Evolutionary conservation across 35 echinoderm and acorn worm genomes (phyloP), one percentile per base, ranked within the genome.

Genomic region (Ophiothrix spiculata): DNA sequence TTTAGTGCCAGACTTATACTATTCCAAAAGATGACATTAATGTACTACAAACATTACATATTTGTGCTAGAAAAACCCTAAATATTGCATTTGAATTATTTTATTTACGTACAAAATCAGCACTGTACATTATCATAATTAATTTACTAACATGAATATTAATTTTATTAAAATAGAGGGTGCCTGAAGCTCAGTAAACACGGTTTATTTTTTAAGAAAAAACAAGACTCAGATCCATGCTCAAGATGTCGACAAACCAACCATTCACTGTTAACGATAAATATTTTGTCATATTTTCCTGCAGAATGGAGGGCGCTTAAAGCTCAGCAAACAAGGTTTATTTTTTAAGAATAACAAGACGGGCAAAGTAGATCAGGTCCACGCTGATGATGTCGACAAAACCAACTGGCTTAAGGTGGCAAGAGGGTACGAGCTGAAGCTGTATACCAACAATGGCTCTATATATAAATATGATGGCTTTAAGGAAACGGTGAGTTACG

Each of bases 291-390:
- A n/a, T n/a, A n/a, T 80, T 75, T 38, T 37, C 56, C 83, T 79
- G 0, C 74, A 97, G 95, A 93, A 97, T 88, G 91, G 91, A 31
- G 95, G 95, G 0, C 84, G 91, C 25, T 85, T 97, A 80, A 97
- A 93, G 39, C 42, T 97, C 64, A 93, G 64, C 64, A 90, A 84
- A 39, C 95, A 97, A 88, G 91, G 95, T 28, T 82, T 97, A 11
- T 64, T 86, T 19, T 97, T 93, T 81, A 97, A 97, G 60, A 97
- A 93, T 76, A 97, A 88, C 85, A 97, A 93, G 73, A 97, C 95
- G 10, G 95, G 95, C 37, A 93, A 93, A 37, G 91, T 97, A n/a
- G 95, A 97, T 31, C 95, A 97, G 76, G 75, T 97, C 34, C 91
- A 93, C 34, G 88, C 88, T 32, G 91, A 84, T 31, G 95, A 97